phyloP scores from a whole-genome alignment of 2,888 invertebrate species.

The Trichacis sp. region DNA sequence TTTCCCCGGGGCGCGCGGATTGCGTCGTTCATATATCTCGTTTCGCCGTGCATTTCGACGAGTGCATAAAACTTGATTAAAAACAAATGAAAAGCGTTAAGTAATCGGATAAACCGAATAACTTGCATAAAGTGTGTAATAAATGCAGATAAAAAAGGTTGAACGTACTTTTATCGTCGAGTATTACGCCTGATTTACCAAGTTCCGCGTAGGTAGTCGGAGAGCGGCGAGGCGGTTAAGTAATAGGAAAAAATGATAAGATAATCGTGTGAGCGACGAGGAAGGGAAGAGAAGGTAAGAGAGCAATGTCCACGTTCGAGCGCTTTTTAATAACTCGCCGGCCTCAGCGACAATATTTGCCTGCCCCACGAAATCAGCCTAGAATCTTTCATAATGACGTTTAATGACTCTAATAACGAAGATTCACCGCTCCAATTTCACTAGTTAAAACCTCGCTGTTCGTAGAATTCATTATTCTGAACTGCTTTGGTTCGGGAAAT shows the following conservation, averaged over 20 bases:
- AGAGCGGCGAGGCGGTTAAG: slow-evolving; percentile 15
- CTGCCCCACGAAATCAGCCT: slow-evolving; percentile 3
- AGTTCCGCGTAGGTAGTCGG: slow-evolving; percentile 3
- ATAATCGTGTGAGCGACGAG: slow-evolving; percentile 6
- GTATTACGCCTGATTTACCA: slow-evolving; percentile 5
- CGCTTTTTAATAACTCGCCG: not conserved
- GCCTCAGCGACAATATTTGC: not conserved
- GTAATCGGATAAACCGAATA: slow-evolving; percentile 2
- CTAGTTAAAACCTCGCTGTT: slow-evolving; percentile 6
- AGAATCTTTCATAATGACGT: slow-evolving; percentile 25
- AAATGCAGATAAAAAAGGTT: slow-evolving; percentile 26
- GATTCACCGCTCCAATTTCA: slow-evolving; percentile 10
- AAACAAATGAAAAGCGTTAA: not conserved
- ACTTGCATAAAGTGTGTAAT: not conserved
- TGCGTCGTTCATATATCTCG: no score
- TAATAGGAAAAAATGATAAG: slow-evolving; percentile 21
- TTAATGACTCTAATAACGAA: slow-evolving; percentile 30
- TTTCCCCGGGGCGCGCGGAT: no score
- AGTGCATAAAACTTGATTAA: not conserved
- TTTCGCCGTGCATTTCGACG: no score
- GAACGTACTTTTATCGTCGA: slow-evolving; percentile 21
- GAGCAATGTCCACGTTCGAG: not conserved
- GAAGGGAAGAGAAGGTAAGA: slow-evolving; percentile 10
- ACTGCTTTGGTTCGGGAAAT: not conserved
- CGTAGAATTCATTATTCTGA: not conserved